phyloP scores from a whole-genome alignment of 2,888 invertebrate genomes.

The Phortica okadai region DNA sequence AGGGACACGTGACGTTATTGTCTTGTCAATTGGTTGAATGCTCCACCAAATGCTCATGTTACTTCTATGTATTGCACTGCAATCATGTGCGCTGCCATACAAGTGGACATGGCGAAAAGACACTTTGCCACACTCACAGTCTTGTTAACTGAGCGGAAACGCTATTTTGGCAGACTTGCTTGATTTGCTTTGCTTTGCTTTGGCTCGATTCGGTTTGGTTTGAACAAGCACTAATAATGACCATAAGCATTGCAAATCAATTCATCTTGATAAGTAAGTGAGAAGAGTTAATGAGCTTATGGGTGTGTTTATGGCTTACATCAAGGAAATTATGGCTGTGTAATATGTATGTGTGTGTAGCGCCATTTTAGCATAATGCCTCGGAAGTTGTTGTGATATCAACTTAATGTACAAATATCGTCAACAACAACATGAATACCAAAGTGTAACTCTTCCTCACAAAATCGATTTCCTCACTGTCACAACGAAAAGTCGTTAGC shows the following conservation, averaged over 20 bases:
- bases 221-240: conserved; percentile 42
- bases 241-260: conserved; percentile 7
- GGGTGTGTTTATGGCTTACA: conserved; percentile 36
- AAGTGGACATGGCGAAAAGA: not conserved
- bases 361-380: not conserved
- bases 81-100: not conserved
- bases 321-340: conserved; percentile 22
- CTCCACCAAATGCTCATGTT: conserved; percentile 10
- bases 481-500: conserved; percentile 25
- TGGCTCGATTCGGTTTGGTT: conserved; percentile 45
- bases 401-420: conserved; percentile 22
- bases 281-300: conserved; percentile 51
- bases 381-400: conserved; percentile 12
- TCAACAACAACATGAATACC: conserved; percentile 1
- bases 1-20: conserved; percentile 16
- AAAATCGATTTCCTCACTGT: conserved; percentile 15
- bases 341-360: not conserved
- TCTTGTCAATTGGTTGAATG: conserved; percentile 20
- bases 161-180: conserved; percentile 61
- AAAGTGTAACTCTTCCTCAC: conserved; percentile 17
- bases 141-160: conserved; percentile 32
- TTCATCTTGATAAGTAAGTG: not conserved
- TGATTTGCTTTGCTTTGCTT: conserved; percentile 55
- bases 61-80: conserved; percentile 47
- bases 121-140: not conserved